Base-by-base conservation (phyloP, 2,888 invertebrate species). In the Lasioglossum marginatum region DNA sequence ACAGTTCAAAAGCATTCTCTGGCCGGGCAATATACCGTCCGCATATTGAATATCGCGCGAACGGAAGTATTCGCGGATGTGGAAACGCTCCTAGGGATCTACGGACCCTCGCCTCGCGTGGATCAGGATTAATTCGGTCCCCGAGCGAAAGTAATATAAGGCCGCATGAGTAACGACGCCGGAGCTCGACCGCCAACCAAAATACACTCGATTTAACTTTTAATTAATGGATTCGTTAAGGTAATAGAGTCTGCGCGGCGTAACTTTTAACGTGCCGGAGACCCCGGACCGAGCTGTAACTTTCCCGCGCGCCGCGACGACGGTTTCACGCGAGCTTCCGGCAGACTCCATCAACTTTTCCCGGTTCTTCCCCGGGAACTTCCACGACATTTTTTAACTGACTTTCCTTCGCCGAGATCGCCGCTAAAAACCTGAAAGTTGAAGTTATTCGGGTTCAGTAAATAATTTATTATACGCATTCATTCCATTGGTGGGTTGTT, bases 151-250 rank as follows among this genome's bases (percentile, higher is more conserved):
- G 86, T 86, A 86, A 78, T 77, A 86, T 86, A 70, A 75, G 63
- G 10, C 37, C 8, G 52, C 57, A 34, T 81, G 86, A 86, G 77
- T 86, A 85, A 86, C 74, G 63, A 81, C 73, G 48, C 27, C 40
- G 77, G 6, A 40, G 63, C 57, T 31, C 68, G 48, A 34, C 68
- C 76, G 27, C 48, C 34, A 57, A 74, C 81, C 48, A 70, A 45
- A 75, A 63, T 75, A 86, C 86, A 75, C 87, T 81, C 81, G 81
- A 86, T 86, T 86, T 86, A 86, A 86, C 86, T 86, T 86, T 86
- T 78, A 86, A 86, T 86, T 86, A 86, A 86, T 86, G 81, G 81
- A 86, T 86, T 86, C 81, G 81, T 86, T 86, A 75, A 43, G 74
- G 71, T 85, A 85, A 85, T 70, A 63, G 81, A 86, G 86, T 71